These are phyloP conservation scores for Pseudocheirus occidentalis DNA, from an alignment of 2,797 vertebrate species.

Conservation along the genomic window DNA sequence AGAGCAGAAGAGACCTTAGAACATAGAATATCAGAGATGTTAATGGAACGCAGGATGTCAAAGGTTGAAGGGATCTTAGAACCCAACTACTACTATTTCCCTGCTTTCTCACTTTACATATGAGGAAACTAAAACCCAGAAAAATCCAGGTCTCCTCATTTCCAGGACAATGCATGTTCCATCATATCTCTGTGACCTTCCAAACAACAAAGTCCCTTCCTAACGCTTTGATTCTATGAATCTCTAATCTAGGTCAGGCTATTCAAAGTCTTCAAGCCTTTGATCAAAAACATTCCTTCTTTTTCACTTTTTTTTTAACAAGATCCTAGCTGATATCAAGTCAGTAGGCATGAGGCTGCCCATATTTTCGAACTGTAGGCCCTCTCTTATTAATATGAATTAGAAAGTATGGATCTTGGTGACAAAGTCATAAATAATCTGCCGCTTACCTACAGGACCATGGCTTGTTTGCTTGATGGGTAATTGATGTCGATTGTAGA, in stretches of 20 bases:
- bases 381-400: conserved; percentile 1
- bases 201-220: neutral
- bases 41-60: neutral
- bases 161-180: neutral
- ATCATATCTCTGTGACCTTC: neutral
- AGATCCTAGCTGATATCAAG: neutral
- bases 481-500: conserved; percentile 66
- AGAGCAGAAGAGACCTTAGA: neutral
- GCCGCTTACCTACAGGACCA: conserved; percentile 48
- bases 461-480: conserved; percentile 66
- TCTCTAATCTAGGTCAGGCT: neutral
- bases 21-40: neutral
- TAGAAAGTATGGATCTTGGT: conserved; percentile 11
- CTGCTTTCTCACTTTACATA: neutral
- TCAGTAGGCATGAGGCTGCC: neutral
- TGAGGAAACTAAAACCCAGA: neutral
- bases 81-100: neutral
- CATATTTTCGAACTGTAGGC: neutral
- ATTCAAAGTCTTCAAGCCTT: neutral
- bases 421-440: conserved; percentile 4
- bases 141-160: neutral
- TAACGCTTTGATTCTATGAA: neutral
- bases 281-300: neutral
- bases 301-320: neutral
- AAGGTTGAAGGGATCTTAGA: neutral